Base-by-base conservation (phyloP, 2,888 invertebrate species). In the Stegana nigrithorax region DNA sequence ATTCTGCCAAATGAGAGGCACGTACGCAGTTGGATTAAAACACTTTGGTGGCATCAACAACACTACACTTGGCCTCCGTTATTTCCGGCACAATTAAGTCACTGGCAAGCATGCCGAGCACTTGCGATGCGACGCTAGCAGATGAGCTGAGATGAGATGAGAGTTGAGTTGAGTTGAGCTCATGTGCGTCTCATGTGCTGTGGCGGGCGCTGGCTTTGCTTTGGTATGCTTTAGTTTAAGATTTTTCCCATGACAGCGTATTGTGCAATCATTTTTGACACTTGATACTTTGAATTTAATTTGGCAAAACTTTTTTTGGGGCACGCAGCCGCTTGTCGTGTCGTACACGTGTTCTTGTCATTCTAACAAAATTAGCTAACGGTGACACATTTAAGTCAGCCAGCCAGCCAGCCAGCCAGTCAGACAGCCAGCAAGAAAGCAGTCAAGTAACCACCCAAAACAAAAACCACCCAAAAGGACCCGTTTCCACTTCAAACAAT, bases 281-380 rank as follows among this genome's bases (percentile, higher is more conserved):
- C 79, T 81, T 81, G 84, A 84, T 84, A 83, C 76, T 78, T 76
- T 74, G 75, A 81, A 82, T 79, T 80, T 64, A 77, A 81, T 81
- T 81, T 81, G 70, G 23, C 25, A 60, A 55, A 47, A 57, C 32
- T 51, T 27, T 51, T 47, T 47, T 47, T 47, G 21, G 25, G 21
- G 32, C 47, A 47, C 29, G 29, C 6, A 29, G 21, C 36, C 39
- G 21, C 53, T 55, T 55, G 53, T 55, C 21, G 71, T 81, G 73
- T 69, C 73, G 68, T 73, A 78, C 82, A 82, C 82, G 82, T 82
- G 82, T 71, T 66, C 73, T 74, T 83, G 83, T 81, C 82, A 81
- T 63, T 62, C 73, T 69, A 80, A 78, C 76, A 67, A 65, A 75
- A 69, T 81, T 78, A 76, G 45, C 19, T 27, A 58, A 32, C 14